Evolutionary conservation across 2,113 vertebrate species (phyloP).

Genomic region (Marcusenius ussheri): DNA sequence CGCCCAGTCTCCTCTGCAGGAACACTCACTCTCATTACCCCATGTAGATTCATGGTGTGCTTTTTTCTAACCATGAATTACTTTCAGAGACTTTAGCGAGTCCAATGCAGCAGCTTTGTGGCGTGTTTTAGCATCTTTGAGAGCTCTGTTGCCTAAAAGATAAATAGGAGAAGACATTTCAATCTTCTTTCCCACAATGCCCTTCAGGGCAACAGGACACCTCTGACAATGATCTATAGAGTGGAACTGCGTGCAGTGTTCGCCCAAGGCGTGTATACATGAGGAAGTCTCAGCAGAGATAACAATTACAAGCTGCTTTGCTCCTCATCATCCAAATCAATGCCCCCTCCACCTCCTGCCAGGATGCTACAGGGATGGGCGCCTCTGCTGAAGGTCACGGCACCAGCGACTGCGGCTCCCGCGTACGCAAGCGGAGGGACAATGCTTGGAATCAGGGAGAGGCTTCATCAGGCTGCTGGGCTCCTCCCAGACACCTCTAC

Average conservation of each 20-base stretch:
- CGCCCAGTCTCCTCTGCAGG: not conserved
- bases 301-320: constrained; percentile 12
- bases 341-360: constrained; percentile 1
- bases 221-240: constrained; percentile 39
- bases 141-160: constrained; percentile 18
- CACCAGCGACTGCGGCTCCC: not conserved
- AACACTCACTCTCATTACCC: constrained; percentile 3
- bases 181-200: constrained; percentile 36
- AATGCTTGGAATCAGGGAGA: constrained; percentile 22
- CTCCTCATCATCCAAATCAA: constrained; percentile 23
- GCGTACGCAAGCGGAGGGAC: no score
- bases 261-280: constrained; percentile 14
- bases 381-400: constrained; percentile 16
- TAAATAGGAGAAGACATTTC: constrained; percentile 42
- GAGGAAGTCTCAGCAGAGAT: constrained; percentile 27
- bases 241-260: not conserved
- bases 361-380: constrained; percentile 5
- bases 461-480: not conserved
- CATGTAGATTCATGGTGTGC: constrained; percentile 1
- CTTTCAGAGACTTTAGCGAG: not conserved
- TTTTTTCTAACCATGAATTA: constrained; percentile 3
- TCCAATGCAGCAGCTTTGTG: not conserved
- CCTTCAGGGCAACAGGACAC: constrained; percentile 28
- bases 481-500: constrained; percentile 15
- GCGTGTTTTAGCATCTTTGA: constrained; percentile 17